Evolutionary conservation across 2,113 vertebrate genomes (phyloP).

Genomic region (Hiodon tergisus): DNA sequence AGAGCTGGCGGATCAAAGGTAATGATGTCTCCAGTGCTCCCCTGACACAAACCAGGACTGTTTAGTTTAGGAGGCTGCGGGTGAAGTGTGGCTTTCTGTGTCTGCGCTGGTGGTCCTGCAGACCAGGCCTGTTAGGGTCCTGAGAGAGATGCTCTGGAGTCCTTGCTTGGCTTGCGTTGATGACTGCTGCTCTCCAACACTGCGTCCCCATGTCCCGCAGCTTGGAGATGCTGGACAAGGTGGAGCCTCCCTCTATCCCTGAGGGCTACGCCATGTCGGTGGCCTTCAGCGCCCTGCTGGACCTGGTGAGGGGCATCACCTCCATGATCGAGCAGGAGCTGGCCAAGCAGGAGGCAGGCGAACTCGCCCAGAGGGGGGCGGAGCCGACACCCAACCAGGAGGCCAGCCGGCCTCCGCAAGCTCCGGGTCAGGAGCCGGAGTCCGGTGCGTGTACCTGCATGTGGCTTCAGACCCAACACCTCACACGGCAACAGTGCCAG

Average conservation of each 20-base stretch:
- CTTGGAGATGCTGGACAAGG: constrained; percentile 97
- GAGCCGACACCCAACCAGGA: constrained; percentile 41
- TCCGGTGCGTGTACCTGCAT: constrained; percentile 60
- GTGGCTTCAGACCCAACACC: too few species aligned
- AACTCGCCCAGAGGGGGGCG: constrained; percentile 43
- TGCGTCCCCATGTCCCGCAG: constrained; percentile 51
- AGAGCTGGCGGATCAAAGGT: too few species aligned
- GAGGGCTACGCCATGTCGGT: constrained; percentile 98
- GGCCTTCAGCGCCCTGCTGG: constrained; percentile 91
- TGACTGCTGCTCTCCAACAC: not conserved
- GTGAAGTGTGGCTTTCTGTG: too few species aligned
- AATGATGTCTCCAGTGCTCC: too few species aligned
- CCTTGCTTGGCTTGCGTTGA: too few species aligned
- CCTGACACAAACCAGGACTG: too few species aligned
- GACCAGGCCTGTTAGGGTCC: too few species aligned
- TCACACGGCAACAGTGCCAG: too few species aligned
- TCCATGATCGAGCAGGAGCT: constrained; percentile 91
- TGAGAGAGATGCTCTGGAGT: too few species aligned
- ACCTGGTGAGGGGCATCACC: constrained; percentile 94
- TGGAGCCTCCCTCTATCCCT: constrained; percentile 95
- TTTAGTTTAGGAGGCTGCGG: too few species aligned
- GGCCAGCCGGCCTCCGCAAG: constrained; percentile 31
- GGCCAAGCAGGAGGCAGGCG: constrained; percentile 57
- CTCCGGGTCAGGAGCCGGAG: constrained; percentile 64
- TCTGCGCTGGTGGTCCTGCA: too few species aligned